Conservation (phyloP, 1,140 invertebrate genomes). For the Marisa cornuarietis region DNA sequence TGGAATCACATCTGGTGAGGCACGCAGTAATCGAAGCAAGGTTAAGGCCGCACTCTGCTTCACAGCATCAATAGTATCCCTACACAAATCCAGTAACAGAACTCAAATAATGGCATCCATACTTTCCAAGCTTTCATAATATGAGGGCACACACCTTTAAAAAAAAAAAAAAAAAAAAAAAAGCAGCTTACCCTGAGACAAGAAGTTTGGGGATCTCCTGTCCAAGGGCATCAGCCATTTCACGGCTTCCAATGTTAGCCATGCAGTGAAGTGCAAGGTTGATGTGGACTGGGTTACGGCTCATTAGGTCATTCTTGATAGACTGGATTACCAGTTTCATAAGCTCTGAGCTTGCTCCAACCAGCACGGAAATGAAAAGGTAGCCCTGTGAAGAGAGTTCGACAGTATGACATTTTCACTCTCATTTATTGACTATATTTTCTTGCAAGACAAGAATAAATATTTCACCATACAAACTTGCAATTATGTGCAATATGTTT, state of each 20-base stretch:
- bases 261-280: constrained; percentile 99
- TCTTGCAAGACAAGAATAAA: too few relatives aligned
- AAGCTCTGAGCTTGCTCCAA: constrained; percentile 98
- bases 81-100: constrained; percentile 62
- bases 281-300: constrained; percentile 94
- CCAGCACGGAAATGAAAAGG: constrained; percentile 98
- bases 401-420: too few relatives aligned
- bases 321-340: constrained; percentile 99
- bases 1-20: constrained; percentile 90
- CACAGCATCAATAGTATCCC: constrained; percentile 99
- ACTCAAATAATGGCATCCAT: constrained; percentile 20
- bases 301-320: constrained; percentile 98
- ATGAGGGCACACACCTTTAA: background rate
- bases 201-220: constrained; percentile 98
- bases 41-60: constrained; percentile 99
- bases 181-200: constrained; percentile 84
- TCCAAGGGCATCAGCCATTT: constrained; percentile 99
- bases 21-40: constrained; percentile 90
- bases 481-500: too few relatives aligned
- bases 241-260: constrained; percentile 98
- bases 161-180: background rate
- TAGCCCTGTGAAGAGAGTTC: constrained; percentile 81
- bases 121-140: background rate
- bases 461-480: too few relatives aligned
- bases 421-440: too few relatives aligned